Base-by-base conservation (phyloP, 2,888 invertebrate species). In the Calameuta pallipes region DNA sequence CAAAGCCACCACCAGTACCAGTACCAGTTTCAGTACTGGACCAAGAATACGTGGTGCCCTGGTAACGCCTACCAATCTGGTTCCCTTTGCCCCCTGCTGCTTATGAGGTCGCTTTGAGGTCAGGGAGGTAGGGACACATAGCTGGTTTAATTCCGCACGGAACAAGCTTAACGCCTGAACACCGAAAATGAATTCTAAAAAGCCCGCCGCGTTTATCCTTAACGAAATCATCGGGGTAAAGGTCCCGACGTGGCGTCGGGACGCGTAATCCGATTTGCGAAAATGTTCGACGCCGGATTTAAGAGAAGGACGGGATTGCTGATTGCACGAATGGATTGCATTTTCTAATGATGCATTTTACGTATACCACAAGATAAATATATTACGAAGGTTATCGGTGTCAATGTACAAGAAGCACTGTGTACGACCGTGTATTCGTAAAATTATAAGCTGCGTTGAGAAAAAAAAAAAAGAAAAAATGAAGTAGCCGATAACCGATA, bases 1-100 rank as follows among this genome's bases (percentile, higher is more conserved):
- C 9, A 56, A 56, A 2, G 15, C 56, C 23, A 56, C 56, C 23
- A 56, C 56, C 56, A 56, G 56, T 56, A 41, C 41, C 41, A 41
- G 41, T 41, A 41, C 41, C 15, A 41, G 41, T 15, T 41, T 41
- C 41, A 30, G 12, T 70, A 34, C 71, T 34, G 71, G 71, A 71
- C 71, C 71, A 34, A 30, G 79, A 75, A 80, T 80, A 84, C 79
- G 80, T 82, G 86, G 83, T 85, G 83, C 77, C 81, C 76, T 37
- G 87, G 89, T 85, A 87, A 87, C 90, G 90, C 90, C 90, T 90
- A 90, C 90, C 88, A 90, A 90, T 90, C 90, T 90, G 87, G 13
- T 71, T 34, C 71, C 71, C 71, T 71, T 34, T 71, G 34, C 71
- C 71, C 33, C 71, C 71, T 9, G 71, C 15, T 71, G 71, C 71